Evolutionary conservation across 2,113 vertebrate genomes (phyloP), one percentile per base, ranked within the genome.

Genomic region (Ranitomeya variabilis): DNA sequence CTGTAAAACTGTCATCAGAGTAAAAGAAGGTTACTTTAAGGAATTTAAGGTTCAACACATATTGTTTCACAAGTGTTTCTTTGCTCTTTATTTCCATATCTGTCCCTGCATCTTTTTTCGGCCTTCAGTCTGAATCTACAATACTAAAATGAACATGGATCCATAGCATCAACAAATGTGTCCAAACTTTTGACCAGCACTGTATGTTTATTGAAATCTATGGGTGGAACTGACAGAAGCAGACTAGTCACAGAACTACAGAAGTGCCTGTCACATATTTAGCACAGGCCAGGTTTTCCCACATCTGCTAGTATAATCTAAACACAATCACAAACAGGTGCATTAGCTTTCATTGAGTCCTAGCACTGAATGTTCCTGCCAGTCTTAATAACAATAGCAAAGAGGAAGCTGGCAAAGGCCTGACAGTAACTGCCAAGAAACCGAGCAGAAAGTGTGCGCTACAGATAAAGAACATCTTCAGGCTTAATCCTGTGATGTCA

Each of bases 331-430:
- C 59, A 52, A 76, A 21, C 73, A 76, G 73, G 73, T 76, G 73
- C 73, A 76, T 76, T 76, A 19, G 73, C 73, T 76, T 51, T 45
- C 73, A 76, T 52, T 21, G 73, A 76, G 45, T 81, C 59, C 80
- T 18, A 81, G 80, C 10, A 37, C 80, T 81, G 59, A 81, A 62
- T 81, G 80, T 81, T 81, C 80, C 57, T 62, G 80, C 80, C 80
- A 81, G 57, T 55, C n/a, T 45, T 81, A 81, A 81, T 59, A 81
- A 81, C 80, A 62, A 81, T 81, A 9, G 80, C 19, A 45, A 37
- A 54, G 26, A 62, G 26, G 59, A 62, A 81, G 54, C 57, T 81
- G 80, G 57, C 57, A 81, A 81, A 81, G 80, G 9, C 57, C 57
- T 81, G 57, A 81, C 80, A 62, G 80, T 62, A 81, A 62, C 57